Conservation (phyloP, 2,113 vertebrate species). For the Prietella phreatophila region DNA sequence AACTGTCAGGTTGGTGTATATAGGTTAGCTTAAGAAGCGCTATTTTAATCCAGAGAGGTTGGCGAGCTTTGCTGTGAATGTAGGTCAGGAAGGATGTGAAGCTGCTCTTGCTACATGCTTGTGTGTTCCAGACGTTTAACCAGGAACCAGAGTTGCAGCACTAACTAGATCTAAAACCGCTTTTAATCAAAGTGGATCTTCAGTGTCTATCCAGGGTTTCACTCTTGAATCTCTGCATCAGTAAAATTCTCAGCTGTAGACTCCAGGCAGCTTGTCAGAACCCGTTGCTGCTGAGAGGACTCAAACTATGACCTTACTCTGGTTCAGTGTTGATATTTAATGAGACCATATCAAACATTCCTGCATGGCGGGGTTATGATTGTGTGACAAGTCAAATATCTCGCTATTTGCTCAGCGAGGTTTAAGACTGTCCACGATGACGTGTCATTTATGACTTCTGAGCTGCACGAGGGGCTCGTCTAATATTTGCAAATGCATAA, state of each 20-base stretch:
- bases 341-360: background rate
- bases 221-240: background rate
- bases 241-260: background rate
- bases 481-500: background rate
- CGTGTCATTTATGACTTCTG: background rate
- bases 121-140: background rate
- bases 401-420: background rate
- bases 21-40: background rate
- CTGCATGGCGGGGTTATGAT: background rate
- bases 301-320: background rate
- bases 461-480: background rate
- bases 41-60: background rate
- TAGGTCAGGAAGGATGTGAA: background rate
- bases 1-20: background rate
- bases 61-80: background rate
- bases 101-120: background rate
- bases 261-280: background rate
- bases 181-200: background rate
- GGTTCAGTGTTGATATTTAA: background rate
- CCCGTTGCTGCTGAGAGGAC: background rate
- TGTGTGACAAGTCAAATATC: background rate
- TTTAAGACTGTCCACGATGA: background rate
- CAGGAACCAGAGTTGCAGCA: background rate
- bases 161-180: background rate
- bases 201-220: background rate